These are phyloP conservation scores for Drosophila takahashii DNA, from an alignment of 1,140 invertebrate species.

Conservation along the genomic window DNA sequence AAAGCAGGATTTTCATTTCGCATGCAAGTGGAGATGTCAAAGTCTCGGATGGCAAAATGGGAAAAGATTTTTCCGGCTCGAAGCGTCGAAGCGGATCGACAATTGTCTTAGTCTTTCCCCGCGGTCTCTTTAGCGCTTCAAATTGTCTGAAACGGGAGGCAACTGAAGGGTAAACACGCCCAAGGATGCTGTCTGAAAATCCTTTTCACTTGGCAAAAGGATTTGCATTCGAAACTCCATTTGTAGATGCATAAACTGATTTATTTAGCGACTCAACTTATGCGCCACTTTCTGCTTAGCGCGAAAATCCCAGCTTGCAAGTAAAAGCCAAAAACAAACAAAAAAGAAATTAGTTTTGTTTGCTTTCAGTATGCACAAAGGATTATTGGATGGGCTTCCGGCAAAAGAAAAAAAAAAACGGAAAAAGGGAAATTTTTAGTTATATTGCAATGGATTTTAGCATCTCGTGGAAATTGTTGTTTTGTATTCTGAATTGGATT, in stretches of 20 bases:
- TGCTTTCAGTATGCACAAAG: conserved; percentile 33
- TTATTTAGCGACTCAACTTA: conserved; percentile 42
- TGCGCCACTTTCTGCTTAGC: background rate
- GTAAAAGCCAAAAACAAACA: conserved; percentile 26
- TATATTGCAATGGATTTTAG: conserved; percentile 1
- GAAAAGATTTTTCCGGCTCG: conserved; percentile 37
- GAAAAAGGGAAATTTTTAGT: background rate
- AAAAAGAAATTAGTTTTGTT: conserved; percentile 25
- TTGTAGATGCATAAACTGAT: conserved; percentile 36
- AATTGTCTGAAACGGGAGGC: background rate
- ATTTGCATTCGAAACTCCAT: conserved; percentile 41
- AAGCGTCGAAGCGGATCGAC: conserved; percentile 43
- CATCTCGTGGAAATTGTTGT: background rate
- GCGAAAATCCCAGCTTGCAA: conserved; percentile 11
- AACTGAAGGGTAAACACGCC: background rate
- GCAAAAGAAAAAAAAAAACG: background rate
- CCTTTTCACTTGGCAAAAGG: conserved; percentile 19
- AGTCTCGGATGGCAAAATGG: conserved; percentile 21
- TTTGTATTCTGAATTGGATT: background rate
- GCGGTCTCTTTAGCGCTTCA: conserved; percentile 29
- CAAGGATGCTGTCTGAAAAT: conserved; percentile 15
- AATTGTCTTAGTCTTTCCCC: conserved; percentile 51
- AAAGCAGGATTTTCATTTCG: conserved; percentile 36
- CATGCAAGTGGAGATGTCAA: conserved; percentile 34
- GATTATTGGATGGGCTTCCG: conserved; percentile 10